Conservation (phyloP, 2,113 vertebrate species). For the Cepphus grylle region DNA sequence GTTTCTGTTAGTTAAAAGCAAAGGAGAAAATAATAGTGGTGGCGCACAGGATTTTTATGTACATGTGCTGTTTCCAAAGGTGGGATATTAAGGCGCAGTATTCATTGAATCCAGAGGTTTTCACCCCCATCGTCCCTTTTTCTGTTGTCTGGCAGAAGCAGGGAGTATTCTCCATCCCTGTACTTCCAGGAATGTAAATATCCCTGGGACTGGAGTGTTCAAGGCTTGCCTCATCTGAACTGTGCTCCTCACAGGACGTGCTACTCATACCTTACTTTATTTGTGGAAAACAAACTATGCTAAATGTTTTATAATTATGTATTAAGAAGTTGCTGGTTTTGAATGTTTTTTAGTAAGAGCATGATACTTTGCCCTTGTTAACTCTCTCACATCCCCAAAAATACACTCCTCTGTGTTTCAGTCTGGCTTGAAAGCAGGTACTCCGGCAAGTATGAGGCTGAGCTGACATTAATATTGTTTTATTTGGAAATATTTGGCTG, state of each 20-base stretch:
- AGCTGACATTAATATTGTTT: not conserved
- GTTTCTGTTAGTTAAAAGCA: not conserved
- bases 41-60: not conserved
- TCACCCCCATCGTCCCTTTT: rapidly evolving
- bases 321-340: not conserved
- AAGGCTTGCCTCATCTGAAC: not conserved
- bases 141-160: not conserved
- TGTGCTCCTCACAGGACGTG: not conserved
- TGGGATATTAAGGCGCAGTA: not conserved
- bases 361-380: not conserved
- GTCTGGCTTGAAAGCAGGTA: not conserved
- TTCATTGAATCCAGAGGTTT: not conserved
- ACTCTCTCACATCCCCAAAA: not conserved
- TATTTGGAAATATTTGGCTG: not conserved
- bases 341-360: not conserved
- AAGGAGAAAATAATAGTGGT: not conserved
- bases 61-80: not conserved
- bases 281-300: not conserved
- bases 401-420: not conserved
- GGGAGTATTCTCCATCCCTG: not conserved
- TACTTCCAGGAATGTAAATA: not conserved
- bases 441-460: rapidly evolving
- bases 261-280: not conserved
- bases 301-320: not conserved
- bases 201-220: not conserved